Conservation (phyloP, 30 jellyfish, hydroid and myxozoan genomes). For the Haliclystus octoradiatus region DNA sequence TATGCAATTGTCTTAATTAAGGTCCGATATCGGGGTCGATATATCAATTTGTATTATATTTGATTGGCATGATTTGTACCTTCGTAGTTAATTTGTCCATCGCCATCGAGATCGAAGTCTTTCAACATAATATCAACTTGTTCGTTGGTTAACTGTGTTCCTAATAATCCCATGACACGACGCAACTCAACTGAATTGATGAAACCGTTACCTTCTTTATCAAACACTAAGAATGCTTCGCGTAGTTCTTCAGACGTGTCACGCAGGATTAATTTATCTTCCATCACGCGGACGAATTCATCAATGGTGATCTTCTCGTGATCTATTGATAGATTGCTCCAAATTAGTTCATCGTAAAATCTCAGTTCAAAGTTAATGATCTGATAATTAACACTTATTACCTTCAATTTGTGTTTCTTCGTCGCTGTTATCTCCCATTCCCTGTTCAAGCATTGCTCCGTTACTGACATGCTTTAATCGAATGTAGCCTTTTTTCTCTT, state of each 20-base stretch:
- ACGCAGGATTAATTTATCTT: background rate
- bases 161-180: slow-evolving; percentile 77
- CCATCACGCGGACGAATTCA: background rate
- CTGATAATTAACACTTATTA: too few relatives aligned
- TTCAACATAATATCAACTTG: slow-evolving; percentile 84
- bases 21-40: background rate
- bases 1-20: background rate
- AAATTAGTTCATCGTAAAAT: too few relatives aligned
- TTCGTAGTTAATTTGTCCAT: slow-evolving; percentile 81
- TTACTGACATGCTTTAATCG: too few relatives aligned
- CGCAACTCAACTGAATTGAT: slow-evolving; percentile 83
- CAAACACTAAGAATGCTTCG: slow-evolving; percentile 86
- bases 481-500: background rate
- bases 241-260: slow-evolving; percentile 78
- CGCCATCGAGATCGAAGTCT: slow-evolving; percentile 92
- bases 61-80: slow-evolving; percentile 15
- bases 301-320: background rate
- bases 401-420: too few relatives aligned
- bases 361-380: too few relatives aligned
- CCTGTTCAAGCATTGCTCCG: too few relatives aligned
- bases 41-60: background rate
- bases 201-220: slow-evolving; percentile 83
- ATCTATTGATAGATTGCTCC: too few relatives aligned
- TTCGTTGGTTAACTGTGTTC: slow-evolving; percentile 72
- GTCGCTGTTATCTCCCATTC: too few relatives aligned